These are phyloP conservation scores for Sebastes fasciatus DNA, from an alignment of 2,113 vertebrate species.

Conservation along the genomic window DNA sequence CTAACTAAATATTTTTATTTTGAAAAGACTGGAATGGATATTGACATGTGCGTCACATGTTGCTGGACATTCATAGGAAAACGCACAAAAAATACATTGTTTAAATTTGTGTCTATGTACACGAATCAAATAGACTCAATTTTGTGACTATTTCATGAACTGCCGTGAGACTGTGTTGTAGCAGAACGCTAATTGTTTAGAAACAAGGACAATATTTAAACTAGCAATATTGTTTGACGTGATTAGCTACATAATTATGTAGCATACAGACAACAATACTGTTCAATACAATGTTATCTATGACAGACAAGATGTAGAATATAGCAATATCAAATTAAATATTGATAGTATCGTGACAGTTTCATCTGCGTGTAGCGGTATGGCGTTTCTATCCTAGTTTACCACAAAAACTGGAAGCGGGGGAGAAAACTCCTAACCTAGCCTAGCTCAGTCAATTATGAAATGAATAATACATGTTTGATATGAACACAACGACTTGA, in stretches of 20 bases:
- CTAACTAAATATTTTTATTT: no score
- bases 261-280: background rate
- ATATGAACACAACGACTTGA: background rate
- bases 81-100: no score
- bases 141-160: no score
- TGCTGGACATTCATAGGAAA: no score
- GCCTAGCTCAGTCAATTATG: background rate
- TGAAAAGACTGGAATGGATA: no score
- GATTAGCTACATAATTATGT: slow-evolving; percentile 3
- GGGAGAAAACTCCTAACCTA: background rate
- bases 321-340: background rate
- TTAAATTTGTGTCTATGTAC: no score
- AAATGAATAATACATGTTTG: background rate
- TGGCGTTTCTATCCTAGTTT: background rate
- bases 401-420: slow-evolving; percentile 17
- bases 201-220: background rate
- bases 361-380: no score
- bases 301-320: background rate
- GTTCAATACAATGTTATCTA: background rate
- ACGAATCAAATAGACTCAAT: no score
- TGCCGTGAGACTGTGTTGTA: no score
- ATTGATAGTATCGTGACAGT: no score
- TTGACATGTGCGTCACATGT: no score
- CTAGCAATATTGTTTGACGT: background rate
- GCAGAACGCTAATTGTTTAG: background rate